Evolutionary conservation across 2,797 vertebrate genomes (phyloP).

Genomic region (Decapterus maruadsi): DNA sequence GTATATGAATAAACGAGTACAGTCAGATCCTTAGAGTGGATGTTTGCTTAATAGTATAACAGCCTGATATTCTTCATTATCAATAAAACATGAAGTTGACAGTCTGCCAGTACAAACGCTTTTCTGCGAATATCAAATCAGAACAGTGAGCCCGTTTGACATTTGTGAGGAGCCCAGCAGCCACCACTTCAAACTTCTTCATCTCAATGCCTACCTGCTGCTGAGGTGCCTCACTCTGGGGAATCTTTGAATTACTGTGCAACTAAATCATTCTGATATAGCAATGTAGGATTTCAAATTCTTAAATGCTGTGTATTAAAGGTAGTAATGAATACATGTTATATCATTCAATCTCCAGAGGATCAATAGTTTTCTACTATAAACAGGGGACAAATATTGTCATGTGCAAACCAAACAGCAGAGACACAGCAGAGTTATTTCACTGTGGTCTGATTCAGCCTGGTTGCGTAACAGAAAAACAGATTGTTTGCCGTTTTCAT

Average conservation of each 20-base stretch:
- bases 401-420: neutral
- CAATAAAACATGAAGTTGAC: slow-evolving; percentile 55
- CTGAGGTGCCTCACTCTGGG: slow-evolving; percentile 35
- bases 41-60: slow-evolving; percentile 25
- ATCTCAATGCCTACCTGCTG: slow-evolving; percentile 49
- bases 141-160: slow-evolving; percentile 37
- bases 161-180: slow-evolving; percentile 41
- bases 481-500: slow-evolving; percentile 20
- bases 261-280: slow-evolving; percentile 25
- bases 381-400: slow-evolving; percentile 13
- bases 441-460: slow-evolving; percentile 6
- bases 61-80: slow-evolving; percentile 38
- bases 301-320: slow-evolving; percentile 18
- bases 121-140: slow-evolving; percentile 55
- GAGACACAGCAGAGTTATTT: slow-evolving; percentile 3
- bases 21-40: neutral
- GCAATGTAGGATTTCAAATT: neutral
- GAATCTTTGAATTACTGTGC: slow-evolving; percentile 19
- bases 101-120: slow-evolving; percentile 51
- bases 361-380: slow-evolving; percentile 6
- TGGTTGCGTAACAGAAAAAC: slow-evolving; percentile 12
- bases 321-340: slow-evolving; percentile 35
- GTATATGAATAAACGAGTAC: neutral
- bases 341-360: slow-evolving; percentile 23
- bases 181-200: slow-evolving; percentile 42